Percentiles rank a stretch among this genome's conserved stretches.
Conservation (phyloP, 2,888 invertebrate species). For the Litoditis marina region DNA sequence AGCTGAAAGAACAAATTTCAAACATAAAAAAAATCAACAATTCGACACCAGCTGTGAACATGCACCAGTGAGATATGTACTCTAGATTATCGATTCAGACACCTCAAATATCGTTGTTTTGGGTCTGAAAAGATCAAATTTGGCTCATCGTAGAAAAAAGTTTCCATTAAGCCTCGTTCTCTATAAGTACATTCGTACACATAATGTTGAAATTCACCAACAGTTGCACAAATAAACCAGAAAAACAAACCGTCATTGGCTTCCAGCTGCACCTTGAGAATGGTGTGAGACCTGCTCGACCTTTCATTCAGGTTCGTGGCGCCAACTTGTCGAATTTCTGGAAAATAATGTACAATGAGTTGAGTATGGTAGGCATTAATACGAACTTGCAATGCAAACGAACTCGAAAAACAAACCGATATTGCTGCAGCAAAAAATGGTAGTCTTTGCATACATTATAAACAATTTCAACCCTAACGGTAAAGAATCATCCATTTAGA, state of each 20-base stretch:
- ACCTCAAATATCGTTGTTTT: no score
- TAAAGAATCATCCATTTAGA: not conserved
- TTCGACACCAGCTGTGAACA: no score
- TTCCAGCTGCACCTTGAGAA: conserved; percentile 11
- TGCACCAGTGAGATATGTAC: no score
- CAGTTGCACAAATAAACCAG: not conserved
- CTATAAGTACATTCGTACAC: no score
- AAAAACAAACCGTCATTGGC: conserved; percentile 4
- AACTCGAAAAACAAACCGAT: no score
- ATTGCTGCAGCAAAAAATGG: conserved; percentile 1
- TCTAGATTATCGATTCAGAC: no score
- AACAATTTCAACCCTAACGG: not conserved
- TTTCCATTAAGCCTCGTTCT: no score
- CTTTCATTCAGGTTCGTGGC: conserved; percentile 13
- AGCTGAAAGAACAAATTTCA: conserved; percentile 5
- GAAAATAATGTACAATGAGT: no score
- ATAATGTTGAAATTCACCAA: not conserved
- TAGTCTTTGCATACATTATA: not conserved
- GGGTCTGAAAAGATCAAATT: no score
- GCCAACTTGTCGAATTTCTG: conserved; percentile 7
- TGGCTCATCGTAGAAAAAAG: no score
- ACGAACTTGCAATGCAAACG: not conserved
- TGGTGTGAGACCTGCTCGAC: conserved; percentile 17
- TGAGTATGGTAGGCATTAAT: not conserved
- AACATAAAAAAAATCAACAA: no score